Conservation (phyloP, 2,797 vertebrate genomes). For the Etheostoma nigrum region DNA sequence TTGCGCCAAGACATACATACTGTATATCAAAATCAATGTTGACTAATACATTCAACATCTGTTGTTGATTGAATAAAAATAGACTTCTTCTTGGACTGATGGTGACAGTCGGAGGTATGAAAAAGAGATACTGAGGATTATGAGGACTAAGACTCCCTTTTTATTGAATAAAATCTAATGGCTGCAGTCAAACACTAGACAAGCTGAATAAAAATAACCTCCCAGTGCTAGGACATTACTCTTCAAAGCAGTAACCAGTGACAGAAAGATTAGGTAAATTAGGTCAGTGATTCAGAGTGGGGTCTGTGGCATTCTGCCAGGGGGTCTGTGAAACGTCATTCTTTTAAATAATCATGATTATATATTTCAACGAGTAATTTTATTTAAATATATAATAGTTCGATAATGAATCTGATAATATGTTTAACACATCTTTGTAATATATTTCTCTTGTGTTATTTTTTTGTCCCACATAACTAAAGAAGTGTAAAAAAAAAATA, state of each 20-base stretch:
- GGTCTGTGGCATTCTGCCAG: too few relatives aligned
- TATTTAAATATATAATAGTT: too few relatives aligned
- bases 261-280: conserved; percentile 32
- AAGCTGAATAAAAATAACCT: conserved; percentile 18
- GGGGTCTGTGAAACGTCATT: too few relatives aligned
- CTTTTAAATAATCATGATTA: too few relatives aligned
- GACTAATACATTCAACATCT: conserved; percentile 54
- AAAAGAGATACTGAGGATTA: conserved; percentile 30
- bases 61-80: conserved; percentile 44
- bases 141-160: not conserved
- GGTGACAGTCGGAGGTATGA: conserved; percentile 19
- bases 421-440: too few relatives aligned
- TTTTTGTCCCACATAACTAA: too few relatives aligned
- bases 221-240: conserved; percentile 17
- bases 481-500: too few relatives aligned
- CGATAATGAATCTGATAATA: too few relatives aligned
- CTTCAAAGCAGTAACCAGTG: not conserved
- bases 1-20: conserved; percentile 36
- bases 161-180: conserved; percentile 34
- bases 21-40: conserved; percentile 31
- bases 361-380: too few relatives aligned
- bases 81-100: conserved; percentile 18
- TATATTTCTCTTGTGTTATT: too few relatives aligned
- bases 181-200: conserved; percentile 23
- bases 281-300: too few relatives aligned